Percentiles rank a stretch among this genome's conserved stretches.
These are phyloP conservation scores for Apteryx owenii DNA, from an alignment of 2,113 vertebrate species.

Conservation along the genomic window DNA sequence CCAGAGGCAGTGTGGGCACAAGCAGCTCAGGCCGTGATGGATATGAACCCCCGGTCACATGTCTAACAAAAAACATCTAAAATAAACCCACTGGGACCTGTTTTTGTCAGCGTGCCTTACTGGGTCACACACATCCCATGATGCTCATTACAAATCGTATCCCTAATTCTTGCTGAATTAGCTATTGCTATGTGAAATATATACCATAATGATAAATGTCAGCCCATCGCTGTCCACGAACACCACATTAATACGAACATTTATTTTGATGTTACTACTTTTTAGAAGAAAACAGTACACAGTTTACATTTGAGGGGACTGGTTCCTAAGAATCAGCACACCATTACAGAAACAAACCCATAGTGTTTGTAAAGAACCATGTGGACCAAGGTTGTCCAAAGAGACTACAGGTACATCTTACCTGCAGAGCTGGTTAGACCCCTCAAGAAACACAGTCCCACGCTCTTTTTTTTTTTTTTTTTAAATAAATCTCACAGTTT, in stretches of 20 bases:
- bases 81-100: neutral
- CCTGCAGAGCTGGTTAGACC: neutral
- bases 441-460: neutral
- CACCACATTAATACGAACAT: neutral
- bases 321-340: neutral
- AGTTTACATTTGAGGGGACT: neutral
- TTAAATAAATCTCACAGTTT: neutral
- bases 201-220: neutral
- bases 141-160: neutral
- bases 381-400: neutral
- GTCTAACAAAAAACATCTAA: neutral
- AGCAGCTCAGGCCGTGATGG: neutral
- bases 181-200: neutral
- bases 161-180: neutral
- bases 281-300: neutral
- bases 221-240: neutral
- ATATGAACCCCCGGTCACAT: neutral
- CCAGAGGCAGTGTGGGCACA: neutral
- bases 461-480: neutral
- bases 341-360: neutral
- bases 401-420: neutral
- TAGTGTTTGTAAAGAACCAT: neutral
- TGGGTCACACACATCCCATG: neutral
- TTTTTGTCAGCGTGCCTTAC: neutral
- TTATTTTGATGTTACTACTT: neutral